A percentile compares a stretch with the other conserved stretches of the same genome.
phyloP scores from a whole-genome alignment of 2,797 vertebrate species.

The Pygocentrus nattereri region DNA sequence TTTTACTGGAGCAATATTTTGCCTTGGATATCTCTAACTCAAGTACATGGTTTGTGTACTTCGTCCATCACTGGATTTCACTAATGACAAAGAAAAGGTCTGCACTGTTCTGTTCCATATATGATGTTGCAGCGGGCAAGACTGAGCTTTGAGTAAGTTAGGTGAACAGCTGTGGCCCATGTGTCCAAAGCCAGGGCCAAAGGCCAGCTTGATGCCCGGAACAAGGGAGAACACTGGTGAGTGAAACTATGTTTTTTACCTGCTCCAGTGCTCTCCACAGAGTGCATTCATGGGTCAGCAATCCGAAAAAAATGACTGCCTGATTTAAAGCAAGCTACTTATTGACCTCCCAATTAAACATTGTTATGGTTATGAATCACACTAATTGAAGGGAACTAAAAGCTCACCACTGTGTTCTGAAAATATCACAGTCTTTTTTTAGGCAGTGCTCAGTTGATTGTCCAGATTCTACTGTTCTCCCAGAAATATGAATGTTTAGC shows the following conservation, averaged over 20 bases:
- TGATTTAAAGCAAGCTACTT: conserved; percentile 48
- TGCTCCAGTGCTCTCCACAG: conserved; percentile 23
- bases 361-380: conserved; percentile 64
- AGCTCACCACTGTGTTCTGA: conserved; percentile 52
- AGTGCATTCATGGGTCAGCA: conserved; percentile 7
- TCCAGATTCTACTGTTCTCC: conserved; percentile 45
- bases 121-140: conserved; percentile 13
- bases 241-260: conserved; percentile 16
- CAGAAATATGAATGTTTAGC: conserved; percentile 39
- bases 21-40: too few species aligned
- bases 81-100: neutral
- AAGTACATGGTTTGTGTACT: too few species aligned
- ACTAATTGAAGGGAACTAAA: conserved; percentile 47
- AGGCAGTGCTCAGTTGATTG: conserved; percentile 13
- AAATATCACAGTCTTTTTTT: conserved; percentile 39
- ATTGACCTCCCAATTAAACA: conserved; percentile 55
- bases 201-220: conserved; percentile 18
- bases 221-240: conserved; percentile 3
- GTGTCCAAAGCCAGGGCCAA: conserved; percentile 36
- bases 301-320: conserved; percentile 42
- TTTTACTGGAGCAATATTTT: too few species aligned
- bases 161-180: conserved; percentile 38
- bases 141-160: neutral
- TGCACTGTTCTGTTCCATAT: conserved; percentile 23
- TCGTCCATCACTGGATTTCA: too few species aligned